phyloP scores from a whole-genome alignment of 2,888 invertebrate genomes.

The Melieria crassipennis region DNA sequence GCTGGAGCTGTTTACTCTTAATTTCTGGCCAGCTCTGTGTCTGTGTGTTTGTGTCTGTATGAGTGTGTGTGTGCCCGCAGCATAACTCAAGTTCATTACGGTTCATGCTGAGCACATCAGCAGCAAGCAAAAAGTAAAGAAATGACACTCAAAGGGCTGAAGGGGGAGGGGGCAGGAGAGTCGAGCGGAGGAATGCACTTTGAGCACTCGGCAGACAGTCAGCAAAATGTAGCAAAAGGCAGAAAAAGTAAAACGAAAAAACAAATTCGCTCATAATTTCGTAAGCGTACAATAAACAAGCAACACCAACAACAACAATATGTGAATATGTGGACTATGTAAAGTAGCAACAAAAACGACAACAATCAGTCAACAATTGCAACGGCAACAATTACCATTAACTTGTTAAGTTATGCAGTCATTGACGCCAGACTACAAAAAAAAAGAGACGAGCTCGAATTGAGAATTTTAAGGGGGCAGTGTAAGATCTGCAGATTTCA shows the following conservation, averaged over 20 bases:
- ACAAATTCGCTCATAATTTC: constrained; percentile 22
- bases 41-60: constrained; percentile 25
- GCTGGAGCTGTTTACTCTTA: constrained; percentile 26
- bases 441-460: not conserved
- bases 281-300: not conserved
- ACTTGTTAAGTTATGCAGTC: constrained; percentile 42
- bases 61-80: constrained; percentile 21
- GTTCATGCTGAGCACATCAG: not conserved
- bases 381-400: constrained; percentile 27
- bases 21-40: constrained; percentile 19
- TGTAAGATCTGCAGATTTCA: too few relatives aligned
- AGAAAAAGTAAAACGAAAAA: not conserved
- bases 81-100: constrained; percentile 14
- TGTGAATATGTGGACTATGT: not conserved
- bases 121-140: too few relatives aligned
- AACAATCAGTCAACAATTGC: not conserved
- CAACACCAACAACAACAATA: not conserved
- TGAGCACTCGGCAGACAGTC: not conserved
- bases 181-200: too few relatives aligned
- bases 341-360: not conserved
- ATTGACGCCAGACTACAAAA: constrained; percentile 34
- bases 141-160: too few relatives aligned
- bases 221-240: not conserved
- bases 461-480: not conserved
- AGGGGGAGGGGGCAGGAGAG: too few relatives aligned